Percentiles rank a stretch among this genome's conserved stretches.
Conservation (phyloP, 2,888 invertebrate species). For the Abscondita cerata region DNA sequence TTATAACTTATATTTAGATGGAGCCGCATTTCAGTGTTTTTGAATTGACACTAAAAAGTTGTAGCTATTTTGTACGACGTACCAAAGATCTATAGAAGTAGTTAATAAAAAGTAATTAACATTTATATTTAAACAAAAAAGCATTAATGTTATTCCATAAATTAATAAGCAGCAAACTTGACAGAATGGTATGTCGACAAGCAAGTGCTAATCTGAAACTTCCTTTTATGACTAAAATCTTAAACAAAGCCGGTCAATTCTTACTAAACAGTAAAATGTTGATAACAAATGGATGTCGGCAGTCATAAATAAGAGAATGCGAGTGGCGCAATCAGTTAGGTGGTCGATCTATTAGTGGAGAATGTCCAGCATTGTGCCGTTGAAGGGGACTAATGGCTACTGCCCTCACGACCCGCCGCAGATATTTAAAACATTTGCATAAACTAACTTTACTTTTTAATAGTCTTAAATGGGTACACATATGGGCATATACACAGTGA, state of each 20-base stretch:
- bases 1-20: too few species aligned
- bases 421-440: slow-evolving; percentile 54
- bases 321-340: slow-evolving; percentile 57
- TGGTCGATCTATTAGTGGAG: slow-evolving; percentile 57
- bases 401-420: slow-evolving; percentile 50
- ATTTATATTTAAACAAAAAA: slow-evolving; percentile 5
- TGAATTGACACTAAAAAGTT: not conserved
- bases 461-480: slow-evolving; percentile 25
- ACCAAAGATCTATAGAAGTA: not conserved
- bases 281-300: slow-evolving; percentile 53
- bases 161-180: slow-evolving; percentile 6
- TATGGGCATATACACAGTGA: not conserved
- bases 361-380: slow-evolving; percentile 55
- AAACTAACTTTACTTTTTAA: slow-evolving; percentile 41
- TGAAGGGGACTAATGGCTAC: slow-evolving; percentile 55
- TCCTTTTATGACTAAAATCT: slow-evolving; percentile 29
- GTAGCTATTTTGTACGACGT: not conserved
- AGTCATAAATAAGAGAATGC: slow-evolving; percentile 53
- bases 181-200: slow-evolving; percentile 13
- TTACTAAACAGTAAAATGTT: slow-evolving; percentile 35
- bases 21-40: too few species aligned
- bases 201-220: slow-evolving; percentile 12
- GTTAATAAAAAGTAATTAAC: slow-evolving; percentile 8
- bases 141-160: slow-evolving; percentile 8
- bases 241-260: slow-evolving; percentile 35